These are phyloP conservation scores for Shargacucullia verbasci DNA, from an alignment of 2,888 invertebrate genomes.

Conservation along the genomic window DNA sequence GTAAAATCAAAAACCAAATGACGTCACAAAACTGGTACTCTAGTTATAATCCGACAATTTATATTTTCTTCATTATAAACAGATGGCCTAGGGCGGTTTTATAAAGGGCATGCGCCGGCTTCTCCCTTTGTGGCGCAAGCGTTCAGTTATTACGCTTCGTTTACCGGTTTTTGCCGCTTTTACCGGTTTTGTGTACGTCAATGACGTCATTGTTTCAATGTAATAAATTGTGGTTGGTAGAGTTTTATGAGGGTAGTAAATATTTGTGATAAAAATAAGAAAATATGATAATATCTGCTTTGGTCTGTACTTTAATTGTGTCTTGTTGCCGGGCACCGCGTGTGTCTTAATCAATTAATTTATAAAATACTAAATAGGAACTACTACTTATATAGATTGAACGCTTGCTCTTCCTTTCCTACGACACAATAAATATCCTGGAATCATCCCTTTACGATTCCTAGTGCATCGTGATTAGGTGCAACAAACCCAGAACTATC, in stretches of 20 bases:
- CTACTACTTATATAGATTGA: no score
- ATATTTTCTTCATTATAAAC: slow-evolving; percentile 63
- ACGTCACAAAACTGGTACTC: slow-evolving; percentile 21
- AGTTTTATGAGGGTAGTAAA: slow-evolving; percentile 4
- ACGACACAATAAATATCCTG: no score
- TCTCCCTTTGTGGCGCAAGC: slow-evolving; percentile 54
- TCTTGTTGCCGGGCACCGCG: no score
- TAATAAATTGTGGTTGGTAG: slow-evolving; percentile 7
- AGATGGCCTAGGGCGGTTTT: slow-evolving; percentile 59
- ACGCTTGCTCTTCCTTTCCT: no score
- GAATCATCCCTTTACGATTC: no score
- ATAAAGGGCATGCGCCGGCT: slow-evolving; percentile 55
- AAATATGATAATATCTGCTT: no score
- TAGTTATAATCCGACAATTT: slow-evolving; percentile 47
- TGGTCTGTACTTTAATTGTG: no score
- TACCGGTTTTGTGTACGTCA: slow-evolving; percentile 49
- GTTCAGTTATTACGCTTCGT: slow-evolving; percentile 59
- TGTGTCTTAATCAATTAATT: no score
- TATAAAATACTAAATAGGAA: no score
- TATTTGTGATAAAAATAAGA: not conserved
- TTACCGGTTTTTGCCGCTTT: slow-evolving; percentile 56
- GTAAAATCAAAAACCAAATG: slow-evolving; percentile 19
- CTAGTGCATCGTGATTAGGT: no score
- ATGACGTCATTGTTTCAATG: slow-evolving; percentile 46
- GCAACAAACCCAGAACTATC: no score